phyloP scores from a whole-genome alignment of 1,140 invertebrate genomes.

The Zeugodacus cucurbitae region DNA sequence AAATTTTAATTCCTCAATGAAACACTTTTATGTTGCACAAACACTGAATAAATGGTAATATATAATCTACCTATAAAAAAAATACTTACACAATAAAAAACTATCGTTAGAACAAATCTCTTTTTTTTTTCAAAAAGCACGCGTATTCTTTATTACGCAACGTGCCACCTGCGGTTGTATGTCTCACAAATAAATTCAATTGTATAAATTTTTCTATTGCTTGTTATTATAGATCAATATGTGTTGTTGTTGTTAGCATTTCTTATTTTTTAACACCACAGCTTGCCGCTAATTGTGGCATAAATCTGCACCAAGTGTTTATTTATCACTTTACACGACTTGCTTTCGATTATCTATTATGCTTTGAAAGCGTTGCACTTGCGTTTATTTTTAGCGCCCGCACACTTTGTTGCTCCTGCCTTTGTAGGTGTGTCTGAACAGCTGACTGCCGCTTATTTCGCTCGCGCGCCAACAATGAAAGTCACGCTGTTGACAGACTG shows the following conservation, averaged over 20 bases:
- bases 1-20: neutral
- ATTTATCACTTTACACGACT: neutral
- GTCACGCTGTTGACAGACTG: neutral
- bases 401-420: neutral
- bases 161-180: too few relatives aligned
- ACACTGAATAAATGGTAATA: neutral
- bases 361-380: neutral
- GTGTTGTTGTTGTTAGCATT: neutral
- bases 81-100: neutral
- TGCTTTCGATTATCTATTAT: neutral
- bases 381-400: neutral
- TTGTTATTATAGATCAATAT: too few relatives aligned
- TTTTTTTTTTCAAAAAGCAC: too few relatives aligned
- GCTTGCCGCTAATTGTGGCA: neutral
- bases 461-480: neutral
- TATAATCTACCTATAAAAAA: neutral
- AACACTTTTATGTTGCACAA: neutral
- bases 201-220: too few relatives aligned
- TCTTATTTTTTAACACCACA: neutral
- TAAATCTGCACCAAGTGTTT: neutral
- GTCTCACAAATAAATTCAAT: too few relatives aligned
- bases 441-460: neutral
- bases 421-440: neutral
- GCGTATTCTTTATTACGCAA: too few relatives aligned
- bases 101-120: too few relatives aligned